Evolutionary conservation across 2,888 invertebrate species (phyloP).

Genomic region (Isoperla grammatica): DNA sequence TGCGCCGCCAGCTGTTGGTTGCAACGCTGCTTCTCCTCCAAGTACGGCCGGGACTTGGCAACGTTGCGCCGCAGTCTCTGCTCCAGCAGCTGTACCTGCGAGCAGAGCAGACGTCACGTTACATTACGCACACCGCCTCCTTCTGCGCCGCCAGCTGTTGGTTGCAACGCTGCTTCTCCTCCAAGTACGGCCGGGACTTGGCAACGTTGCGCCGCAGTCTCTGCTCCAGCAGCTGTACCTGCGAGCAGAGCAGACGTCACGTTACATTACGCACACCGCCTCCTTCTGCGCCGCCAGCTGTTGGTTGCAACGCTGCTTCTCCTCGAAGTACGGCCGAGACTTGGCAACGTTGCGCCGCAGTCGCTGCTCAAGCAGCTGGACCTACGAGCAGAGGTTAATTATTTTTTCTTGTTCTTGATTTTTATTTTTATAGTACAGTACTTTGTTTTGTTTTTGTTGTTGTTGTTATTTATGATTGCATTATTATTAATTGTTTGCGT

Average conservation of each 20-base stretch:
- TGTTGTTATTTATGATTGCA: too few relatives aligned
- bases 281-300: constrained; percentile 80
- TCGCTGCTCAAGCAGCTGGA: constrained; percentile 71
- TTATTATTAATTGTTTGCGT: too few relatives aligned
- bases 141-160: constrained; percentile 82
- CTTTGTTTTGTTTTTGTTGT: too few relatives aligned
- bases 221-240: constrained; percentile 73
- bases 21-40: constrained; percentile 82
- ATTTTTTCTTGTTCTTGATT: too few relatives aligned
- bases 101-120: constrained; percentile 70
- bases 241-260: too few relatives aligned
- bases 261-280: too few relatives aligned
- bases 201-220: constrained; percentile 75
- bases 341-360: constrained; percentile 74
- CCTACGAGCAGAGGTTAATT: too few relatives aligned
- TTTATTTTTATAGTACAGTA: too few relatives aligned
- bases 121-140: constrained; percentile 74
- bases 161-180: constrained; percentile 81
- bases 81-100: constrained; percentile 68
- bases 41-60: constrained; percentile 81
- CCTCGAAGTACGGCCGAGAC: constrained; percentile 86
- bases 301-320: constrained; percentile 79
- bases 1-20: constrained; percentile 81
- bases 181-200: constrained; percentile 82
- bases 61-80: constrained; percentile 77